phyloP scores from a whole-genome alignment of 2,797 vertebrate genomes.

The Cossypha heuglini region DNA sequence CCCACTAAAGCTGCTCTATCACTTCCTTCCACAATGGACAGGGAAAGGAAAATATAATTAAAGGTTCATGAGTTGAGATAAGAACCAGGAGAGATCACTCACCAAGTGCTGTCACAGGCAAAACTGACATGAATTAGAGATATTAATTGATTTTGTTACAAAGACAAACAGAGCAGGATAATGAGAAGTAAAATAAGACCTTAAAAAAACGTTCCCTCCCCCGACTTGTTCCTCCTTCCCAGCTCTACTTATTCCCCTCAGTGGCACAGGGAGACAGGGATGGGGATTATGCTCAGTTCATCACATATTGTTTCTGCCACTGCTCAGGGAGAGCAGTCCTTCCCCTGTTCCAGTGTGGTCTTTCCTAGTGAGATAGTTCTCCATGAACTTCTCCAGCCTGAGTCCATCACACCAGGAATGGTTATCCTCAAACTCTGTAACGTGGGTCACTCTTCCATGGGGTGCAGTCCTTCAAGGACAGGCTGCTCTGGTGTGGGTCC shows the following conservation, averaged over 20 bases:
- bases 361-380: not conserved
- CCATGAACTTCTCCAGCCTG: accelerated
- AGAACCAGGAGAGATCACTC: not conserved
- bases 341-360: accelerated
- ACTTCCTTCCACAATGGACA: not conserved
- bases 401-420: not conserved
- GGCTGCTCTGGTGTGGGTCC: accelerated
- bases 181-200: not conserved
- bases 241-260: not conserved
- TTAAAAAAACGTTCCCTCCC: not conserved
- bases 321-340: not conserved
- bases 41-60: not conserved
- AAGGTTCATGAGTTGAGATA: not conserved
- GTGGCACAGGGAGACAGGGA: accelerated
- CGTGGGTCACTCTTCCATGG: not conserved
- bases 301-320: accelerated
- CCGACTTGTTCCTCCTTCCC: accelerated
- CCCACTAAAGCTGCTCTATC: not conserved
- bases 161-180: not conserved
- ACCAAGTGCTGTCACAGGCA: not conserved
- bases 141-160: not conserved
- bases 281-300: not conserved
- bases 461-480: not conserved
- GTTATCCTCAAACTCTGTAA: not conserved
- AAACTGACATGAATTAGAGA: not conserved